A percentile compares a stretch with the other conserved stretches of the same genome.
These are phyloP conservation scores for Tachina fera DNA, from an alignment of 2,888 invertebrate species.

Conservation along the genomic window DNA sequence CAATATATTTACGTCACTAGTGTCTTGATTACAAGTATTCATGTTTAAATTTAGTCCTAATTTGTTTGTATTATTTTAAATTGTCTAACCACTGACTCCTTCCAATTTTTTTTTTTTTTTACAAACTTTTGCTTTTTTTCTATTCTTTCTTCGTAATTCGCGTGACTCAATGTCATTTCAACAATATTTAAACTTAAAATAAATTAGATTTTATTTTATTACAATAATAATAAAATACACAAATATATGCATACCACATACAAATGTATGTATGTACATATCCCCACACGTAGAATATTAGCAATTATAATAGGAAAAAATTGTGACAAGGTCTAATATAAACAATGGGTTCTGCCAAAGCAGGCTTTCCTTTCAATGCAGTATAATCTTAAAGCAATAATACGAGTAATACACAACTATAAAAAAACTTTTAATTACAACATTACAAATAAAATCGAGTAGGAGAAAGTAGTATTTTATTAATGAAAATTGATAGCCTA, in stretches of 20 bases:
- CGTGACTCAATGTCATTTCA: conserved; percentile 64
- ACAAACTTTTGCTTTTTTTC: conserved; percentile 27
- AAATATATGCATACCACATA: too few species aligned
- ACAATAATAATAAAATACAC: conserved; percentile 36
- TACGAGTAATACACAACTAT: not conserved
- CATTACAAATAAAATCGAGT: not conserved
- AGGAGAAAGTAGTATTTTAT: not conserved
- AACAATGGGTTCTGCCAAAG: conserved; percentile 19
- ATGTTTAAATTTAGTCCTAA: too few species aligned
- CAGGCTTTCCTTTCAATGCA: conserved; percentile 19
- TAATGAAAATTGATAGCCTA: too few species aligned
- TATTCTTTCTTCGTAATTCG: conserved; percentile 12
- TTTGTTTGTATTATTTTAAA: too few species aligned
- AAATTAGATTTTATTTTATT: conserved; percentile 49
- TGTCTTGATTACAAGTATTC: too few species aligned
- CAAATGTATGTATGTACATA: not conserved
- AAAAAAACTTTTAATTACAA: not conserved
- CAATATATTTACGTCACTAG: too few species aligned
- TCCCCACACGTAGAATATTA: too few species aligned
- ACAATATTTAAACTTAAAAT: conserved; percentile 42
- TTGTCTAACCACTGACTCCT: conserved; percentile 4
- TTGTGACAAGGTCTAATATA: conserved; percentile 55
- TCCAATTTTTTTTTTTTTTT: conserved; percentile 10
- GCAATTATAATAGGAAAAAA: conserved; percentile 43
- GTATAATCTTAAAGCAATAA: conserved; percentile 2